Percentiles rank a stretch among this genome's conserved stretches.
These are phyloP conservation scores for Hippocampus barbouri DNA, from an alignment of 2,113 vertebrate species.

Conservation along the genomic window DNA sequence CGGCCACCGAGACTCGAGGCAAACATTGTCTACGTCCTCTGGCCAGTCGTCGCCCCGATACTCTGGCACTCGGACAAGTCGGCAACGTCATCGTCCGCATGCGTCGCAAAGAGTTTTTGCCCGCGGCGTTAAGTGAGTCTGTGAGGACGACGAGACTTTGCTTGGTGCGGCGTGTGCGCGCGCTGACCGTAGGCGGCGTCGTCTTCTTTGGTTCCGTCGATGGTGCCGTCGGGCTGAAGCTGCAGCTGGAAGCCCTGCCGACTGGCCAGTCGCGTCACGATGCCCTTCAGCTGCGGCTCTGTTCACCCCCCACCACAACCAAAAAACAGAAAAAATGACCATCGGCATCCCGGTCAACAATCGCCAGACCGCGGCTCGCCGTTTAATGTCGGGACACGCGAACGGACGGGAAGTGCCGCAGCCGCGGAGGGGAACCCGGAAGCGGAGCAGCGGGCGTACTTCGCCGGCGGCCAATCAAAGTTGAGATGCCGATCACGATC, in stretches of 20 bases:
- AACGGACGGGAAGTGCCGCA: background rate
- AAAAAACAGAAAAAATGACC: background rate
- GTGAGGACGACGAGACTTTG: no score
- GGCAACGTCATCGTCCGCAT: no score
- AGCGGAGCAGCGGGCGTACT: no score
- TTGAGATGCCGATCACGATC: slow-evolving; percentile 19
- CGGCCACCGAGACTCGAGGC: no score
- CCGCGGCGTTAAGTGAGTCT: no score
- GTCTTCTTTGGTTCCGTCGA: slow-evolving; percentile 96
- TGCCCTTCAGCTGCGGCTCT: slow-evolving; percentile 99
- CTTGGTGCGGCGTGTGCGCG: background rate
- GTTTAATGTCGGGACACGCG: background rate
- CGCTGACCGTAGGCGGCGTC: slow-evolving; percentile 75
- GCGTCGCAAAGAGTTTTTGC: no score
- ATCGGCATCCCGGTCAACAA: background rate
- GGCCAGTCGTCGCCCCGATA: no score
- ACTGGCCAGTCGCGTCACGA: slow-evolving; percentile 95
- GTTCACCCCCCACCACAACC: slow-evolving; percentile 34
- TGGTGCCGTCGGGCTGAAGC: slow-evolving; percentile 93
- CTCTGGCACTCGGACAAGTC: no score
- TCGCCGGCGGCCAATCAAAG: background rate
- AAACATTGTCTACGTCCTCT: no score
- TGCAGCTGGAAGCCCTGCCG: slow-evolving; percentile 97
- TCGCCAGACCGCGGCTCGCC: background rate
- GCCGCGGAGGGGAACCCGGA: no score